These are phyloP conservation scores for Epicampocera succincta DNA, from an alignment of 2,888 invertebrate genomes.

Conservation along the genomic window DNA sequence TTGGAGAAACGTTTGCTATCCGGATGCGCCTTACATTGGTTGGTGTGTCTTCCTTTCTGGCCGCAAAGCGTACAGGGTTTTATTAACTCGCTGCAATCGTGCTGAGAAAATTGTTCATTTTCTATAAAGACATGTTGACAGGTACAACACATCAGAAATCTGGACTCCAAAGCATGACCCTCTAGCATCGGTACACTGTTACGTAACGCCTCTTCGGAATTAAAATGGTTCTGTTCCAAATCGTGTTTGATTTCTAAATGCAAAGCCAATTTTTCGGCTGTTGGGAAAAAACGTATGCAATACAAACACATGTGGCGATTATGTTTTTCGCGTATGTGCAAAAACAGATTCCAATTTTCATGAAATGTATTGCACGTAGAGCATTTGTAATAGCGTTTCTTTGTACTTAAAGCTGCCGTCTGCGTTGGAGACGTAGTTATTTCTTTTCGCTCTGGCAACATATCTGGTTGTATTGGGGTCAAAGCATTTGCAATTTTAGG, in stretches of 20 bases:
- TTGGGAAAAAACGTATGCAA: conserved; percentile 91
- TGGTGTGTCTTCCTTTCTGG: conserved; percentile 79
- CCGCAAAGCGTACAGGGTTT: conserved; percentile 80
- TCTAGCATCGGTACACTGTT: conserved; percentile 84
- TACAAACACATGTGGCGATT: conserved; percentile 91
- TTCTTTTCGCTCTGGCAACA: conserved; percentile 5
- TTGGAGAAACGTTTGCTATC: conserved; percentile 73
- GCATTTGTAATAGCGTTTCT: conserved; percentile 88
- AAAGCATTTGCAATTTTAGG: neutral
- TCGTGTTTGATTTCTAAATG: conserved; percentile 91
- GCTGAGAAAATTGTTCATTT: conserved; percentile 88
- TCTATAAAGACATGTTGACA: conserved; percentile 91
- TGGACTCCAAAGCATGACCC: conserved; percentile 77
- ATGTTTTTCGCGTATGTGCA: conserved; percentile 92
- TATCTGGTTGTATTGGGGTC: neutral
- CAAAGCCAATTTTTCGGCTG: conserved; percentile 89
- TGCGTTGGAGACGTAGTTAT: conserved; percentile 13
- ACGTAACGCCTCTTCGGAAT: conserved; percentile 86
- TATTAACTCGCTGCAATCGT: conserved; percentile 84
- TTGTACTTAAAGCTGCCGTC: conserved; percentile 53
- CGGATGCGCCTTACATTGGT: conserved; percentile 78
- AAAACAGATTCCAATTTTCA: conserved; percentile 92
- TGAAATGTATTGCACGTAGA: conserved; percentile 92
- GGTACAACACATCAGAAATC: conserved; percentile 90
- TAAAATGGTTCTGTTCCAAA: conserved; percentile 87